phyloP scores from a whole-genome alignment of 2,888 invertebrate genomes.

The Catocala nupta region DNA sequence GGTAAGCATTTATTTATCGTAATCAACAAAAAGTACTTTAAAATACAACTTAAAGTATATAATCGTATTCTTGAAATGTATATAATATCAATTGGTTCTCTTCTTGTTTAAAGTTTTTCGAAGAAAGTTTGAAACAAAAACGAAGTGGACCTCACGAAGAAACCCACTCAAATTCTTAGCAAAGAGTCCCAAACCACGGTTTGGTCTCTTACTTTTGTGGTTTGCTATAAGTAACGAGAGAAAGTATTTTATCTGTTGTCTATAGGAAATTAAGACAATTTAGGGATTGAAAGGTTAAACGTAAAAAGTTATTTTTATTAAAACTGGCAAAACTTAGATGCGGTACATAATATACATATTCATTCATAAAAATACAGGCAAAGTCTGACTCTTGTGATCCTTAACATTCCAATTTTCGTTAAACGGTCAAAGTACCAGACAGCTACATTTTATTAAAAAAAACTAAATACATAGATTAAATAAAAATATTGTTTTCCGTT shows the following conservation, averaged over 20 bases:
- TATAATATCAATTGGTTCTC: conserved; percentile 57
- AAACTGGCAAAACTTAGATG: too few species aligned
- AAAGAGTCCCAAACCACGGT: conserved; percentile 68
- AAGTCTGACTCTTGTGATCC: too few species aligned
- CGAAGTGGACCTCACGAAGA: conserved; percentile 64
- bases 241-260: background rate
- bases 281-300: too few species aligned
- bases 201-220: conserved; percentile 61
- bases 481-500: too few species aligned
- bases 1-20: too few species aligned
- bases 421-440: too few species aligned
- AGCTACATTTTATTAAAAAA: too few species aligned
- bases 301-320: too few species aligned
- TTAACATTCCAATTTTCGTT: too few species aligned
- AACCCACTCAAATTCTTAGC: conserved; percentile 72
- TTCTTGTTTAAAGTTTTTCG: conserved; percentile 57
- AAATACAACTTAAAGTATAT: conserved; percentile 14
- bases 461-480: too few species aligned
- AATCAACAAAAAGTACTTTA: background rate
- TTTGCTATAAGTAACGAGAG: conserved; percentile 49
- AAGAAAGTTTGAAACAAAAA: conserved; percentile 63
- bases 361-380: too few species aligned
- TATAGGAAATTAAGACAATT: background rate
- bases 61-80: conserved; percentile 30
- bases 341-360: too few species aligned